A percentile compares a stretch with the other conserved stretches of the same genome.
These are phyloP conservation scores for Xiphophorus couchianus DNA, from an alignment of 2,113 vertebrate genomes.

Conservation along the genomic window DNA sequence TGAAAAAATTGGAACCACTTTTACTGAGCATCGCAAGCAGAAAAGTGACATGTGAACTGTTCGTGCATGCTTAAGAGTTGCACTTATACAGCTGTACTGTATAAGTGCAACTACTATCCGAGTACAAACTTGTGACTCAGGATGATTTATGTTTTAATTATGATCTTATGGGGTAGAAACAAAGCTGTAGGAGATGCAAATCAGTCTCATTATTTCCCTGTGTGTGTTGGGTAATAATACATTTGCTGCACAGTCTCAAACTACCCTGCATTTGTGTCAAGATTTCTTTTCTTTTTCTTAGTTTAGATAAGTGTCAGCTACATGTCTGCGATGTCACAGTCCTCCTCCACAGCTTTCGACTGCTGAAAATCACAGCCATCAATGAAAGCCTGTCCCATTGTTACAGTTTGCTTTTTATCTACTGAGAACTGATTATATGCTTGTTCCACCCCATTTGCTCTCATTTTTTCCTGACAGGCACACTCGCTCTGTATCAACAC, in stretches of 20 bases:
- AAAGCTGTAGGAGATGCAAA: neutral
- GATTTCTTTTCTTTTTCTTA: constrained; percentile 22
- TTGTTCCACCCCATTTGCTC: constrained; percentile 34
- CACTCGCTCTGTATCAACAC: constrained; percentile 41
- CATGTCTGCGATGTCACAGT: constrained; percentile 46
- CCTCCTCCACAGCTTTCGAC: constrained; percentile 43
- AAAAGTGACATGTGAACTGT: too few relatives aligned
- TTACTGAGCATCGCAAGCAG: too few relatives aligned
- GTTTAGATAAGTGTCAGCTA: constrained; percentile 53
- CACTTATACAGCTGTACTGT: too few relatives aligned
- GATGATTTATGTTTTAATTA: constrained; percentile 36
- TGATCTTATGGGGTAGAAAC: constrained; percentile 6
- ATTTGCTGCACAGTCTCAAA: constrained; percentile 4
- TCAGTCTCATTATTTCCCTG: constrained; percentile 14
- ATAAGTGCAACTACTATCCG: constrained; percentile 3
- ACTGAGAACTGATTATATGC: constrained; percentile 43
- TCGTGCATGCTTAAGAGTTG: too few relatives aligned
- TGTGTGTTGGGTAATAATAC: constrained; percentile 12
- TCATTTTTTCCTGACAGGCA: constrained; percentile 32
- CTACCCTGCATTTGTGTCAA: constrained; percentile 26
- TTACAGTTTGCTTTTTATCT: constrained; percentile 57
- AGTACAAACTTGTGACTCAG: constrained; percentile 5
- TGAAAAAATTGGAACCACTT: neutral
- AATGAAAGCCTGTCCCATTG: constrained; percentile 63
- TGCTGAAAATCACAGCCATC: constrained; percentile 68